Base-by-base conservation (phyloP, 2,113 vertebrate species). In the Brachyhypopomus gauderio region DNA sequence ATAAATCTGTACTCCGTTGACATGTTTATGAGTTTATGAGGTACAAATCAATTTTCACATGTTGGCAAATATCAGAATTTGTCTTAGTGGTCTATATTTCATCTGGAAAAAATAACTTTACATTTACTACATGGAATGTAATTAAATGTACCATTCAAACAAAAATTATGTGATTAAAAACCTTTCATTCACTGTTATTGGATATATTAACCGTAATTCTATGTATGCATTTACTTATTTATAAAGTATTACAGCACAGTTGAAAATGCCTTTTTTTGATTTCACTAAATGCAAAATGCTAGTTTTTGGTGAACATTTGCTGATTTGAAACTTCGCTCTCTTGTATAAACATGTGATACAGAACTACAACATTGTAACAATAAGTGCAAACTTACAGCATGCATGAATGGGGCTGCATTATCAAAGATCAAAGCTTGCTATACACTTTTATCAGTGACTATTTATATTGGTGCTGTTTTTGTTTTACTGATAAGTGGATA, bases 401-500 rank as follows among this genome's bases (percentile, higher is more conserved):
- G 64, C 34, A 36, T 78, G 48, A 38, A 71, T 36, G 19, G 56
- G 27, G 62, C 72, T 55, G 56, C 6, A 16, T 34, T 58, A 22
- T 36, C 78, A 75, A 72, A 66, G 34, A 83, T 85, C 72, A 92
- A 93, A 92, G 89, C 79, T 60, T 63, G 52, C 90, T 38, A 11
- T 14, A 23, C 88, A 88, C 87, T 86, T 78, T 23, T 85, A 58
- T 80, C 64, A 60, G 62, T 5, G 17, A 72, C 87, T 89, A 92
- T 92, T 83, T 86, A 87, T 87, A 1, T 48, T 82, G 89, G 84
- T 48, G 67, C 83, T 83, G 72, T 90, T 87, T 83, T 85, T 72
- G 76, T 67, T 38, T 38, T 48, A 85, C 85, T 86, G 90, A 92
- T 92, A 91, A 86, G 16, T 11, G 36, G 84, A 86, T 82, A 86